Evolutionary conservation across 2,113 vertebrate species (phyloP).

Genomic region (Poeciliopsis retropinna): DNA sequence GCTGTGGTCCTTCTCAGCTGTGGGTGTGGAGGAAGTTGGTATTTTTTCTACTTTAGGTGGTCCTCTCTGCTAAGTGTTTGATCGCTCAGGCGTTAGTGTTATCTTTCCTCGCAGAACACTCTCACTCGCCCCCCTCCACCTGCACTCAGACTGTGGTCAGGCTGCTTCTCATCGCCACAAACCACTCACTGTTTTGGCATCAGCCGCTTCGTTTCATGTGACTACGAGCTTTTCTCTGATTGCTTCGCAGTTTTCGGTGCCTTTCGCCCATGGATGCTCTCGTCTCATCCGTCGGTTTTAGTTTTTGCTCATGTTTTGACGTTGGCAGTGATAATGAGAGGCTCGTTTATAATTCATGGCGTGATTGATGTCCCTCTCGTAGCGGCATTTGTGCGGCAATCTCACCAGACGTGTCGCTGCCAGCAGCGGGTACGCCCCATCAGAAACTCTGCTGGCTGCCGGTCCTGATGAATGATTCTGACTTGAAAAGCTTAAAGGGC

Average conservation of each 20-base stretch:
- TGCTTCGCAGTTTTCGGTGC: constrained; percentile 26
- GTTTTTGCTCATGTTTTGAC: constrained; percentile 35
- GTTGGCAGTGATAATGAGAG: constrained; percentile 52
- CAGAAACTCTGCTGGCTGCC: constrained; percentile 32
- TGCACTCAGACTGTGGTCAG: constrained; percentile 31
- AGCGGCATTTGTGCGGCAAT: constrained; percentile 53
- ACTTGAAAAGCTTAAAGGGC: constrained; percentile 35
- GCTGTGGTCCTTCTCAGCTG: neutral
- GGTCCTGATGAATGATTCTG: constrained; percentile 3
- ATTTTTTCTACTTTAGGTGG: constrained; percentile 6
- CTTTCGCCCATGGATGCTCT: constrained; percentile 49
- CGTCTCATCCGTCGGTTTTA: constrained; percentile 42
- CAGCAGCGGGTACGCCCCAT: constrained; percentile 31
- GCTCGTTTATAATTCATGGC: constrained; percentile 65
- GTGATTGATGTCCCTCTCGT: constrained; percentile 60
- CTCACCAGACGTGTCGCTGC: constrained; percentile 38
- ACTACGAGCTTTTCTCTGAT: constrained; percentile 41
- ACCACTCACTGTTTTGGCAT: constrained; percentile 39
- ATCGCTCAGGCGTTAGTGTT: constrained; percentile 32
- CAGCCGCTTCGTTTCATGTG: constrained; percentile 13
- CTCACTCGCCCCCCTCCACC: constrained; percentile 41
- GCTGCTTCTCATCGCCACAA: constrained; percentile 29
- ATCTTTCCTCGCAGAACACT: constrained; percentile 14
- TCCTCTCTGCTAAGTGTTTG: constrained; percentile 17
- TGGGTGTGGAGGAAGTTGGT: constrained; percentile 1